Evolutionary conservation across 2,113 vertebrate genomes (phyloP), one percentile per base, ranked within the genome.

Genomic region (Oreochromis aureus): DNA sequence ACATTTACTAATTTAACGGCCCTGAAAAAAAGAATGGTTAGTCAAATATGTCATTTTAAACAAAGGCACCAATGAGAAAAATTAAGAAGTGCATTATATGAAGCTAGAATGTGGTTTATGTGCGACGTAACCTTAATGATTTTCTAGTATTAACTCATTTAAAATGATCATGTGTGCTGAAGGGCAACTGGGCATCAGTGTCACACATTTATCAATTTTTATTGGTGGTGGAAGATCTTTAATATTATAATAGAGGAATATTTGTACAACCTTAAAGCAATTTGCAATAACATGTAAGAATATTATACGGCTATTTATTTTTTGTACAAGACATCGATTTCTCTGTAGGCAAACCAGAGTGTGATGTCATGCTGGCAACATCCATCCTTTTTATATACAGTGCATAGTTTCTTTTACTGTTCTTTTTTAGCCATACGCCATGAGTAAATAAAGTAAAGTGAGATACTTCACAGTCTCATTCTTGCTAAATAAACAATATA

Each of bases 401-500:
- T 48, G 24, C 44, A 19, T 12, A 18, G 44, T 76, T 76, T 48
- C 44, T 69, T 24, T 80, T 30, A 48, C 15, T 32, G 85, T 88
- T 91, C 95, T 94, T 92, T 94, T 94, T 92, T 90, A 91, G 84
- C 41, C 5, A 71, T 48, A 59, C 84, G 85, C 87, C 91, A 86
- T 81, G 81, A 83, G 81, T 81, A 87, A 89, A 89, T 86, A 86
- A 88, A 89, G 79, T 84, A 51, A 87, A 89, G 89, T 87, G 87
- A 90, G 83, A 86, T 89, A 80, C 84, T 76, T 88, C 4, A 18
- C 24, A 13, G 82, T 63, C 80, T 56, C 36, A 82, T 66, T 88
- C 39, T 44, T 18, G 41, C 87, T 86, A 89, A 90, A 95, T 95
- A 87, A 94, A 95, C 93, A 48, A 90, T 82, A 94, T 92, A 92